Evolutionary conservation across 2,797 vertebrate genomes (phyloP).

Genomic region (Micrastur ruficollis): DNA sequence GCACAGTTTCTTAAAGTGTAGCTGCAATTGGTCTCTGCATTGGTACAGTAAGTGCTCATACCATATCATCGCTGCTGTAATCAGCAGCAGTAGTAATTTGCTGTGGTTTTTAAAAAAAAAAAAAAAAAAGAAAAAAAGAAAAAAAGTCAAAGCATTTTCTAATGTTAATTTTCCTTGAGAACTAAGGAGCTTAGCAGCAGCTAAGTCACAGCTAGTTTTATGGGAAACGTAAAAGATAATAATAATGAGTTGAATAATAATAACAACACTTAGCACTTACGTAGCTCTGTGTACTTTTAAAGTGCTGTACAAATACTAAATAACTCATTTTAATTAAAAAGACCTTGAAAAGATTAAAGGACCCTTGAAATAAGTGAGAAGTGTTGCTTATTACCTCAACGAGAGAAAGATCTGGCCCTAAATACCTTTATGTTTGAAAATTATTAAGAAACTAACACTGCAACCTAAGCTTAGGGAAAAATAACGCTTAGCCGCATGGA

Average conservation of each 20-base stretch:
- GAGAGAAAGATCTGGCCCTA: background rate
- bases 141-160: slow-evolving; percentile 52
- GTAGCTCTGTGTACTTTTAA: background rate
- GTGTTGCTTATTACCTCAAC: background rate
- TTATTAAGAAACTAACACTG: background rate
- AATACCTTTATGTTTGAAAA: background rate
- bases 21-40: background rate
- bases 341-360: slow-evolving; percentile 27
- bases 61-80: background rate
- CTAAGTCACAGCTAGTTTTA: slow-evolving; percentile 67
- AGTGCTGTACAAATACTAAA: background rate
- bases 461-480: background rate
- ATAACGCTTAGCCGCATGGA: background rate
- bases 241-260: slow-evolving; percentile 52
- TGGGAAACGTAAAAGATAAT: slow-evolving; percentile 64
- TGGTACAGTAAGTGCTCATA: background rate
- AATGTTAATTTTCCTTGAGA: slow-evolving; percentile 37
- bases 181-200: slow-evolving; percentile 64
- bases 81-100: background rate
- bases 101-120: background rate
- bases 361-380: background rate
- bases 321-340: slow-evolving; percentile 53
- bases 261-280: background rate
- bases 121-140: slow-evolving; percentile 52
- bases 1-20: background rate